Percentiles rank a stretch among this genome's conserved stretches.
Evolutionary conservation across 2,888 invertebrate species (phyloP).

Genomic region (Periphyllus acericola): DNA sequence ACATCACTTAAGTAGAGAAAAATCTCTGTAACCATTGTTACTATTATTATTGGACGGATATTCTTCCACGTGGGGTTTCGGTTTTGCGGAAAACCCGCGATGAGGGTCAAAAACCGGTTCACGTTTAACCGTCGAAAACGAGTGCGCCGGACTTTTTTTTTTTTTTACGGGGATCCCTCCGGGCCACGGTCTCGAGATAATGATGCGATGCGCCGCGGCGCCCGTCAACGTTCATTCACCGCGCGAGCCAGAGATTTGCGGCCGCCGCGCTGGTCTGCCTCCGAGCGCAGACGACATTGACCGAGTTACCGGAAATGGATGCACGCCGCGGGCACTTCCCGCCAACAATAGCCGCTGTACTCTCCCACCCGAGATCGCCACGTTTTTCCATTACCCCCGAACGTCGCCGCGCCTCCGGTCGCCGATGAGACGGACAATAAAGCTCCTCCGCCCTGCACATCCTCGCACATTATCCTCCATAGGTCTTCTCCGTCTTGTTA

Average conservation of each 20-base stretch:
- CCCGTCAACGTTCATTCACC: not conserved
- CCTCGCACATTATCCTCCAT: too few species aligned
- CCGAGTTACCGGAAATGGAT: conserved; percentile 52
- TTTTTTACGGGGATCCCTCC: not conserved
- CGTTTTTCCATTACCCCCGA: not conserved
- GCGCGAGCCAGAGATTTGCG: not conserved
- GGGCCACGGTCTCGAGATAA: not conserved
- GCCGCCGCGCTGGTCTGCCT: not conserved
- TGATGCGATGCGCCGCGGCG: not conserved
- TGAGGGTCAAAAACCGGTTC: too few species aligned
- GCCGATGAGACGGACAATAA: not conserved
- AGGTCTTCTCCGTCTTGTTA: not conserved
- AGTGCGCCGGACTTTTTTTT: not conserved
- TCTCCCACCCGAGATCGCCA: conserved; percentile 6
- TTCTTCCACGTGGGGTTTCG: not conserved
- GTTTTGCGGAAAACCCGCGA: not conserved
- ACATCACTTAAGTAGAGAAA: too few species aligned
- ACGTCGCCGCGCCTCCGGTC: not conserved
- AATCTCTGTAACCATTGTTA: too few species aligned
- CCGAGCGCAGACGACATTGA: conserved; percentile 36
- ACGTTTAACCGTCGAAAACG: not conserved
- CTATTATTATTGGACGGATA: too few species aligned
- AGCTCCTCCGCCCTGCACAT: not conserved
- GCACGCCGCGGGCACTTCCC: conserved; percentile 27
- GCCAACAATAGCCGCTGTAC: conserved; percentile 7